Conservation (phyloP, 2,113 vertebrate genomes). For the Salvelinus alpinus region DNA sequence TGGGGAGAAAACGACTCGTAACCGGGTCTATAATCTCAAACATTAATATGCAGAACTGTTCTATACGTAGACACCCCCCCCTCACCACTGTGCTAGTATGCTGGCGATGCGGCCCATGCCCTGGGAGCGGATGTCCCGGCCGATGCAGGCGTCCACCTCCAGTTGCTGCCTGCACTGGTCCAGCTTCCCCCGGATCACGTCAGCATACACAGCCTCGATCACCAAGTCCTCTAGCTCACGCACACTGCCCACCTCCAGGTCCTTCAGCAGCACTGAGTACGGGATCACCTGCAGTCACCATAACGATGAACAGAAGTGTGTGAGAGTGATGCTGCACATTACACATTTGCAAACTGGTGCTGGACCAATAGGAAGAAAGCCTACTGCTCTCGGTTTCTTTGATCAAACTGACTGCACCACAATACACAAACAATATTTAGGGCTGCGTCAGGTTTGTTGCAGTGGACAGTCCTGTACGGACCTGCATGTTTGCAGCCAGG, state of each 20-base stretch:
- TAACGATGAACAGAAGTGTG: conserved; percentile 19
- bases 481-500: conserved; percentile 84
- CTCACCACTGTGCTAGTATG: conserved; percentile 81
- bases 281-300: conserved; percentile 77
- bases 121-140: conserved; percentile 80
- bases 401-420: no score
- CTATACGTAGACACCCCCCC: no score
- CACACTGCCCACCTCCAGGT: conserved; percentile 81
- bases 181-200: conserved; percentile 83
- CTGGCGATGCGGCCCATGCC: conserved; percentile 78
- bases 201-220: conserved; percentile 83
- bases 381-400: no score
- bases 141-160: conserved; percentile 83
- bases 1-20: no score
- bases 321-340: conserved; percentile 31
- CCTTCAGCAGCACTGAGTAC: conserved; percentile 81
- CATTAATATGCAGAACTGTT: no score
- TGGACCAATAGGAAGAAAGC: neutral
- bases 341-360: conserved; percentile 3
- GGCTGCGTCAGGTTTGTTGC: no score
- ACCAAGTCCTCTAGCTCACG: conserved; percentile 84
- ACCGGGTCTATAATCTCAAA: no score
- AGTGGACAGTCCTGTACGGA: conserved; percentile 38
- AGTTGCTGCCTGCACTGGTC: conserved; percentile 82
- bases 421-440: no score